phyloP scores from a whole-genome alignment of 2,888 invertebrate genomes.

The Dolichomitus sp. region DNA sequence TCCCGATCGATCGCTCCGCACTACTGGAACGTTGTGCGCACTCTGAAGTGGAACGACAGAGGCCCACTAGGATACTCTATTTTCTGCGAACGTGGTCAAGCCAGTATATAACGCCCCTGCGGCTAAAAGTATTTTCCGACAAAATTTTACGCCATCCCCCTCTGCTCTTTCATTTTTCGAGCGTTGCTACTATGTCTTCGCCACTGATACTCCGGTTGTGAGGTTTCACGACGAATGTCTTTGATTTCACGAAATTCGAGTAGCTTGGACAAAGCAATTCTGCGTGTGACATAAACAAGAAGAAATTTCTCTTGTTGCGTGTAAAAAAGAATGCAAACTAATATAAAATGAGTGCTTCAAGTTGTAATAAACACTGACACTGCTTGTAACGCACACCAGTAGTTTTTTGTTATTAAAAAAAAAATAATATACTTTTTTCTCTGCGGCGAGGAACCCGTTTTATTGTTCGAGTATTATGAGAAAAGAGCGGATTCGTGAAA shows the following conservation, averaged over 20 bases:
- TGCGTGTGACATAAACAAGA: not conserved
- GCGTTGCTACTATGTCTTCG: constrained; percentile 3
- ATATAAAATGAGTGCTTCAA: constrained; percentile 4
- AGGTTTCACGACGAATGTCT: constrained; percentile 2
- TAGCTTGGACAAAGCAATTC: not conserved
- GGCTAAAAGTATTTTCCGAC: constrained; percentile 74
- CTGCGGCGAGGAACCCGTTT: constrained; percentile 21
- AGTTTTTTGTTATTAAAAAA: not conserved
- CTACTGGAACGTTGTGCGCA: constrained; percentile 39
- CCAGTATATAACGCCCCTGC: constrained; percentile 70
- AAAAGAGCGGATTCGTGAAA: constrained; percentile 14
- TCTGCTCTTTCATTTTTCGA: constrained; percentile 18
- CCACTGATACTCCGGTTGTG: constrained; percentile 4
- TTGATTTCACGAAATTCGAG: constrained; percentile 4
- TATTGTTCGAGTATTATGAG: constrained; percentile 42
- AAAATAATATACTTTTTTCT: constrained; percentile 26
- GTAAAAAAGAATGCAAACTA: not conserved
- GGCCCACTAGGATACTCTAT: constrained; percentile 57
- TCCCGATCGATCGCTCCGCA: constrained; percentile 68
- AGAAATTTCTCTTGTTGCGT: not conserved
- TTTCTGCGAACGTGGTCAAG: constrained; percentile 72
- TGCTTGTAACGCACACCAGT: constrained; percentile 12
- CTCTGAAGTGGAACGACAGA: constrained; percentile 50
- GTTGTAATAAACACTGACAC: constrained; percentile 19
- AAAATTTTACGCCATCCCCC: constrained; percentile 42